Evolutionary conservation across 1,140 invertebrate genomes (phyloP), one percentile per base, ranked within the genome.

Genomic region (Planococcus citri): DNA sequence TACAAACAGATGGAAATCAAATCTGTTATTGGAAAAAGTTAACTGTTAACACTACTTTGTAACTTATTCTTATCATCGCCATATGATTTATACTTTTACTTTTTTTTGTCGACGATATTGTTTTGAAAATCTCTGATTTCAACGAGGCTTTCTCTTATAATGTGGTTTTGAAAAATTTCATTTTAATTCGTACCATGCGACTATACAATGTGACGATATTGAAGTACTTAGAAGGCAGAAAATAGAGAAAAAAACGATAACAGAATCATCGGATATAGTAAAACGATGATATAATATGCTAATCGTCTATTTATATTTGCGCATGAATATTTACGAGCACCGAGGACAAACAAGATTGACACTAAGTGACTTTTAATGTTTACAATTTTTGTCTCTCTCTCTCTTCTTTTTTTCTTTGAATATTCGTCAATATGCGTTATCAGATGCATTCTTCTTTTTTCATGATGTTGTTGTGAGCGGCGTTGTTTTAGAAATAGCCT

Each of bases 341-440:
- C 12, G 41, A 51, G 41, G 41, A 51, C 41, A 51, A 51, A 51
- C 41, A 20, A 51, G 41, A 51, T 51, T 51, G 41, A 51, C 41
- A 51, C 41, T 51, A 51, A 51, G 41, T 51, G 41, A 51, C 41
- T 51, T 51, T 51, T 51, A 51, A 51, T 51, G 41, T 51, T 51
- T 51, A 37, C 33, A 37, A 8, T 37, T 37, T n/a, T n/a, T n/a
- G n/a, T n/a, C n/a, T n/a, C n/a, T n/a, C n/a, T n/a, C n/a, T 12
- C 4, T 33, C 12, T 51, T 51, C 17, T 51, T 17, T 20, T 17
- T 51, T 17, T 51, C 17, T 51, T 51, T 9, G 17, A 51, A 51
- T 51, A 51, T 51, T 51, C 41, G 41, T 51, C 17, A 51, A n/a
- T 51, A 51, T 14, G 33, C 33, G 33, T 51, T 51, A 51, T 51